These are phyloP conservation scores for Tinamus guttatus DNA, from an alignment of 2,113 vertebrate genomes.

Conservation along the genomic window DNA sequence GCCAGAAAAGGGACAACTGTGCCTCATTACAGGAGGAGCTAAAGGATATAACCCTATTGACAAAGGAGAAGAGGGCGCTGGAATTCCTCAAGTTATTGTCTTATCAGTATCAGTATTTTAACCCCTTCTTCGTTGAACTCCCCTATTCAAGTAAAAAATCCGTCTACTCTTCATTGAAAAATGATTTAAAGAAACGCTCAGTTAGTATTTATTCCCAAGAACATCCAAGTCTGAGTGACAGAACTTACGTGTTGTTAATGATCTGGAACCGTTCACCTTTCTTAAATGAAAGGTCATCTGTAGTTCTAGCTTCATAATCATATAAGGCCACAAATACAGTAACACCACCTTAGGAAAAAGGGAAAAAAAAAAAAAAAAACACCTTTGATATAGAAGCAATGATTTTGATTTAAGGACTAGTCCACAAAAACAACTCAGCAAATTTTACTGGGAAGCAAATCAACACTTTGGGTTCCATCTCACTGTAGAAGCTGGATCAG, in stretches of 20 bases:
- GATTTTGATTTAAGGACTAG: not conserved
- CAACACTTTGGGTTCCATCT: not conserved
- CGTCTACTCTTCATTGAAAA: not conserved
- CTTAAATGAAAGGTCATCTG: conserved; percentile 97
- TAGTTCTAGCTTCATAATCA: conserved; percentile 98
- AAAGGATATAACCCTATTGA: not conserved
- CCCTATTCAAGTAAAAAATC: not conserved
- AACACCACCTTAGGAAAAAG: conserved; percentile 86
- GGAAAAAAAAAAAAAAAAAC: not conserved
- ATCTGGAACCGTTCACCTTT: conserved; percentile 99
- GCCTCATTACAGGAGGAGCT: not conserved
- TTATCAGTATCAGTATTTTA: not conserved
- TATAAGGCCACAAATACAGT: conserved; percentile 99
- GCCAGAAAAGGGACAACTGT: accelerated
- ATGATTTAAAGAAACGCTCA: not conserved
- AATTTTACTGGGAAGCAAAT: conserved; percentile 1
- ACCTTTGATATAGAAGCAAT: not conserved
- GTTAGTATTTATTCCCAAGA: not conserved
- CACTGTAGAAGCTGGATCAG: not conserved
- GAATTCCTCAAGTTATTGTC: not conserved
- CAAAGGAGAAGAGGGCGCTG: not conserved
- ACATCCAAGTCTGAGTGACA: not conserved
- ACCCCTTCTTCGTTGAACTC: not conserved
- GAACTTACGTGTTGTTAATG: conserved; percentile 97
- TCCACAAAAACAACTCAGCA: not conserved